Percentiles rank a stretch among this genome's conserved stretches.
Evolutionary conservation across 2,888 invertebrate genomes (phyloP).

Genomic region (Stenoptilia bipunctidactyla): DNA sequence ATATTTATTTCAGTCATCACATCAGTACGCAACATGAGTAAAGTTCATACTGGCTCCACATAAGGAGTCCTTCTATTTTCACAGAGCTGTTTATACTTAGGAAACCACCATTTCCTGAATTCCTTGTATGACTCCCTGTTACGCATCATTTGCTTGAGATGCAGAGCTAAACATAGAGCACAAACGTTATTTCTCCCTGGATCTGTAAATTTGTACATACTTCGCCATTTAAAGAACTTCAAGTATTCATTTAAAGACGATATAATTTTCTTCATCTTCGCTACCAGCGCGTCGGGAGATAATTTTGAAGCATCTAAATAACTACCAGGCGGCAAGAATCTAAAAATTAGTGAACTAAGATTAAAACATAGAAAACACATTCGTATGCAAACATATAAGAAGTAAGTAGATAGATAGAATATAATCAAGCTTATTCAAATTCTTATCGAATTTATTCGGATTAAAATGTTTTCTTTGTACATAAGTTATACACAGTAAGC

Average conservation of each 20-base stretch:
- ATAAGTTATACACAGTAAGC: too few relatives aligned
- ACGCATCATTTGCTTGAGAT: constrained; percentile 21
- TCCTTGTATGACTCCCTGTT: constrained; percentile 23
- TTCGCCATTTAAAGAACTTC: constrained; percentile 38
- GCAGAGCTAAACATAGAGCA: constrained; percentile 34
- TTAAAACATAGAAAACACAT: too few relatives aligned
- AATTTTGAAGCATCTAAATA: constrained; percentile 34
- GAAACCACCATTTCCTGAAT: constrained; percentile 13
- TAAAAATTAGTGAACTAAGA: constrained; percentile 27
- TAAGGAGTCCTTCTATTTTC: too few relatives aligned
- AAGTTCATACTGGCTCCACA: too few relatives aligned
- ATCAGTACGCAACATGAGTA: too few relatives aligned
- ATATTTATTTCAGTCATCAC: too few relatives aligned
- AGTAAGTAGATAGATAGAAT: too few relatives aligned
- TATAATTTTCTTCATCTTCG: constrained; percentile 28
- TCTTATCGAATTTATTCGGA: too few relatives aligned
- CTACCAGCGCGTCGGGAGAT: constrained; percentile 25
- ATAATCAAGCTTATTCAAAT: too few relatives aligned
- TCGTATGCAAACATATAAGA: too few relatives aligned
- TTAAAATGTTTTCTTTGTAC: too few relatives aligned
- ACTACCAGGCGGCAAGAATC: constrained; percentile 49
- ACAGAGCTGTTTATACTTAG: too few relatives aligned
- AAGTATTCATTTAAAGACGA: constrained; percentile 26
- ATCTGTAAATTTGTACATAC: constrained; percentile 27
- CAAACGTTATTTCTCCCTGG: constrained; percentile 29